Conservation (phyloP, 2,113 vertebrate species). For the Cettia cetti region DNA sequence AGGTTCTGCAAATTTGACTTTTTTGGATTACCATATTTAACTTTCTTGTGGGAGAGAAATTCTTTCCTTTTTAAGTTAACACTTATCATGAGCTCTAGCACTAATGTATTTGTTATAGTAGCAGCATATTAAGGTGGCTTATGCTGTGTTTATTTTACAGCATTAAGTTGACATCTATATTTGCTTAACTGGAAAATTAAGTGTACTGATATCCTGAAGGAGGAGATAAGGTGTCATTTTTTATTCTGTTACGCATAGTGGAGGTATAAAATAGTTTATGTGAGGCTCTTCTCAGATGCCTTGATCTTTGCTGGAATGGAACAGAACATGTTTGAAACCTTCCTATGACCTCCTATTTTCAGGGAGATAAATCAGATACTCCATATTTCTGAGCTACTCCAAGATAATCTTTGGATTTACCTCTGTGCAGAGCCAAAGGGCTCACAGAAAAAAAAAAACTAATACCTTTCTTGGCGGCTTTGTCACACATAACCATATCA, state of each 20-base stretch:
- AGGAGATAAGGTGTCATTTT: not conserved
- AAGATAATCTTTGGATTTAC: not conserved
- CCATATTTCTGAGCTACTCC: not conserved
- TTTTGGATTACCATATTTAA: not conserved
- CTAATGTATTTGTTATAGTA: not conserved
- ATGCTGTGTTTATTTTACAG: not conserved
- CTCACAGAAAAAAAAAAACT: not conserved
- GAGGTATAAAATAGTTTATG: not conserved
- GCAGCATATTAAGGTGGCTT: not conserved
- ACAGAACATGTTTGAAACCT: not conserved
- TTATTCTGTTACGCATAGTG: not conserved
- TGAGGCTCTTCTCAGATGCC: not conserved
- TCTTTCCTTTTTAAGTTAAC: not conserved
- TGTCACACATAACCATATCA: not conserved
- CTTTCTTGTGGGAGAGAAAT: not conserved
- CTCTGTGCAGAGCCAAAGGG: not conserved
- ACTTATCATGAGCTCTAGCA: not conserved
- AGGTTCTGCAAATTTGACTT: not conserved
- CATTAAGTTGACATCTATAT: not conserved
- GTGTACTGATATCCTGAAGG: not conserved
- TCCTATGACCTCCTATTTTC: not conserved
- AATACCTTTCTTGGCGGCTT: not conserved
- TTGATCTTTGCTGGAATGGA: not conserved
- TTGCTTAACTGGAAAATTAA: slow-evolving; percentile 6
- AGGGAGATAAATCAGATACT: not conserved